These are phyloP conservation scores for Drosophila affinis DNA, from an alignment of 2,888 invertebrate genomes.

Conservation along the genomic window DNA sequence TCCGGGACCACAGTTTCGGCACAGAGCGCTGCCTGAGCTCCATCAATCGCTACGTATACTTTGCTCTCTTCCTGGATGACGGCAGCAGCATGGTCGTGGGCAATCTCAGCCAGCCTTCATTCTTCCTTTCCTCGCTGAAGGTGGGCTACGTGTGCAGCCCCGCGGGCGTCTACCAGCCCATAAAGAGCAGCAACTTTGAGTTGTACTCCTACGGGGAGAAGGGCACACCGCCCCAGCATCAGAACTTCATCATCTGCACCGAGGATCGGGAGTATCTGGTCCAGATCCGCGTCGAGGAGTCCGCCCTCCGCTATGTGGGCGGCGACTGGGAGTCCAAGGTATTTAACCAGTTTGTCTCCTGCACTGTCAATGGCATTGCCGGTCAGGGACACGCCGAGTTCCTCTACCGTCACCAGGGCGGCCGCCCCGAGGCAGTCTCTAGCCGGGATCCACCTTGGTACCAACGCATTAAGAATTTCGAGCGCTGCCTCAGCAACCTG, in stretches of 20 bases:
- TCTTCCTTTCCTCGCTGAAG: constrained; percentile 85
- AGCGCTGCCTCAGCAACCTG: constrained; percentile 67
- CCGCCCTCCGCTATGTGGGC: constrained; percentile 87
- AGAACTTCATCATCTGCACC: constrained; percentile 87
- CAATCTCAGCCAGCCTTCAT: constrained; percentile 89
- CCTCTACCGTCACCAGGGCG: constrained; percentile 87
- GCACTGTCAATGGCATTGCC: constrained; percentile 85
- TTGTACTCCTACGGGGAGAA: constrained; percentile 89
- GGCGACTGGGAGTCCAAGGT: constrained; percentile 88
- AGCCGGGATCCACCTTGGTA: constrained; percentile 86
- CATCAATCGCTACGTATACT: constrained; percentile 91
- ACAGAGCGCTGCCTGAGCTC: constrained; percentile 89
- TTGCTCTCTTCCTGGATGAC: constrained; percentile 90
- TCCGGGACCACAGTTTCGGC: constrained; percentile 93
- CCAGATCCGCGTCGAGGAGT: constrained; percentile 86
- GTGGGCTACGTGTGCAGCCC: constrained; percentile 87
- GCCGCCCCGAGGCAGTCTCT: constrained; percentile 85
- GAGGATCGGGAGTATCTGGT: constrained; percentile 85
- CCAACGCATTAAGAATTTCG: constrained; percentile 83
- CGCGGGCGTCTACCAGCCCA: constrained; percentile 85
- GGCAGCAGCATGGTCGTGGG: constrained; percentile 89
- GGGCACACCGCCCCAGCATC: constrained; percentile 87
- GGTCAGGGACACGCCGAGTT: constrained; percentile 90
- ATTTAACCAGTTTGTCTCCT: constrained; percentile 86
- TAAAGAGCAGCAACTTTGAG: constrained; percentile 87